A percentile compares a stretch with the other conserved stretches of the same genome.
Conservation (phyloP, 2,888 invertebrate genomes). For the Buathra laborator region DNA sequence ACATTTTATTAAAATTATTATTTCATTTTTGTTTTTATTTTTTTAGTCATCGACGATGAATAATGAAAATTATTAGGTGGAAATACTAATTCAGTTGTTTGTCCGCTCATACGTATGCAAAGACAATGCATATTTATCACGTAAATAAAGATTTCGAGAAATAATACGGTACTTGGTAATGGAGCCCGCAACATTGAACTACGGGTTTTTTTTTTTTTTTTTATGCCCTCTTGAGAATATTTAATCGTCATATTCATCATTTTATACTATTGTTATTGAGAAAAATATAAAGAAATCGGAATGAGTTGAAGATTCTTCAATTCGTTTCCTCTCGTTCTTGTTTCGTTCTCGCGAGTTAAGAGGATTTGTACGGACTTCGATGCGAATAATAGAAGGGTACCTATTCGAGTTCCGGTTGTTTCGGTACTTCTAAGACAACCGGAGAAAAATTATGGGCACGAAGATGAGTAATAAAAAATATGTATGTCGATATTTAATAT, state of each 20-base stretch:
- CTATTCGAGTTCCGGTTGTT: background rate
- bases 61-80: too few species aligned
- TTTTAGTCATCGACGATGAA: too few species aligned
- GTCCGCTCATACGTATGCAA: too few species aligned
- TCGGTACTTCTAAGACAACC: background rate
- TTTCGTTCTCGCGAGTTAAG: background rate
- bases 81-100: too few species aligned
- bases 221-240: background rate
- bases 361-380: conserved; percentile 4
- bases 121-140: background rate
- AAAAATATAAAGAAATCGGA: background rate
- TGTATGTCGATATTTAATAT: background rate
- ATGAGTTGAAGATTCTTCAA: background rate
- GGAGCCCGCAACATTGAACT: background rate
- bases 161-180: background rate
- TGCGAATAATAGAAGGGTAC: background rate
- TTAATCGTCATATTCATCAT: background rate
- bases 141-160: background rate
- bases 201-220: too few species aligned
- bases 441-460: background rate
- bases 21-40: too few species aligned
- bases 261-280: background rate
- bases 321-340: background rate
- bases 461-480: background rate
- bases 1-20: too few species aligned